These are phyloP conservation scores for Dysidea cf. avara DNA, from an alignment of 37 sponge, comb jelly and placozoan genomes.

Conservation along the genomic window DNA sequence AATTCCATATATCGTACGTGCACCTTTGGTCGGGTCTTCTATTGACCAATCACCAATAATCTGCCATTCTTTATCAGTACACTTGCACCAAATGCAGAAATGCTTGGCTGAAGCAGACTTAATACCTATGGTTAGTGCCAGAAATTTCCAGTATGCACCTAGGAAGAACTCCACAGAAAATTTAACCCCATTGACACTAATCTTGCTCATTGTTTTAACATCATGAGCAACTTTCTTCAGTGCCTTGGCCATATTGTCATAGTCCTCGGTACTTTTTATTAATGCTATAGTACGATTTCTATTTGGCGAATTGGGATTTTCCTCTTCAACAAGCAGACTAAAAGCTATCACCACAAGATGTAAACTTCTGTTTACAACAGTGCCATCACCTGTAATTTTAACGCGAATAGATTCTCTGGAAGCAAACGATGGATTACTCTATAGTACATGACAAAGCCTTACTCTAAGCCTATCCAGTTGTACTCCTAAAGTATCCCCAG, in stretches of 20 bases:
- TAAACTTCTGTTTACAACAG: background rate
- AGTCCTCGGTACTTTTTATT: background rate
- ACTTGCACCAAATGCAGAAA: constrained; percentile 30
- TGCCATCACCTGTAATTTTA: constrained; percentile 18
- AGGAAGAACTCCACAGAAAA: background rate
- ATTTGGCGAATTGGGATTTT: background rate
- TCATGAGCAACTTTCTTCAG: background rate
- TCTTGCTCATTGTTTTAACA: background rate
- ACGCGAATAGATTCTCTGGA: no score
- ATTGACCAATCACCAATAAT: no score
- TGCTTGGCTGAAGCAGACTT: background rate
- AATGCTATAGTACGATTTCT: constrained; percentile 9
- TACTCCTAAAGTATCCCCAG: no score
- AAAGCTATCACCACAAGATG: constrained; percentile 2
- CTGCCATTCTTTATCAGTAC: no score
- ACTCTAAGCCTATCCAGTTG: no score
- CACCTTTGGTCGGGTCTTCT: no score
- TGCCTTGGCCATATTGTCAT: background rate
- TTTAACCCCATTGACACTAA: background rate
- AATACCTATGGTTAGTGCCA: constrained; percentile 6
- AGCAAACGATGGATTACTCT: background rate
- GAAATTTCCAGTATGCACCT: constrained; percentile 15
- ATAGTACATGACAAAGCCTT: no score
- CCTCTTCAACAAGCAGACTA: background rate
- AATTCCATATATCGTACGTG: no score